Evolutionary conservation across 2,888 invertebrate species (phyloP), one percentile per base, ranked within the genome.

Genomic region (Phortica magna): DNA sequence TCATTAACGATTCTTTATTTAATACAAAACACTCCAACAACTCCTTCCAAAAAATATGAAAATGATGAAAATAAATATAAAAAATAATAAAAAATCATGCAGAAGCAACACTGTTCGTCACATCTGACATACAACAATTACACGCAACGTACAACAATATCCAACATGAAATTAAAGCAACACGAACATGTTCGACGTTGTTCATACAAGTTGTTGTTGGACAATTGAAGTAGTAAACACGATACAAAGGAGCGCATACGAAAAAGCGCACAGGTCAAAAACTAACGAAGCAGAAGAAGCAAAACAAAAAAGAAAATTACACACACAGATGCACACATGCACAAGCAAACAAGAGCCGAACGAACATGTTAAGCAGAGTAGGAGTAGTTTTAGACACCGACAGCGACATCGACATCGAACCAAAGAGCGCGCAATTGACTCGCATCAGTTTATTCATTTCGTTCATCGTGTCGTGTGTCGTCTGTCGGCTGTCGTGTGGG

Each of bases 161-260:
- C 48, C 55, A 17, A 72, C 22, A 17, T 39, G 39, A 19, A 31
- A 22, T 17, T 53, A 48, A 14, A 61, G 61, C 17, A 61, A 22
- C 59, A 61, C 19, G 19, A 61, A 61, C 61, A 19, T 61, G 61
- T 61, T 61, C 61, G 61, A 17, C 7, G 48, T 72, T 72, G 77
- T 70, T 12, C 19, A 59, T 74, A 75, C 72, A 72, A 65, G 70
- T 64, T 78, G 67, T 79, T 79, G 76, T 71, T 76, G 73, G 74
- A 83, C 81, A 73, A 79, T 43, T n/a, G 78, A 78, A 78, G 74
- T 57, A 76, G 59, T 73, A 74, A 72, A 80, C 31, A 31, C 31
- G 31, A 31, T 31, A 43, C n/a, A 55, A 67, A 73, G 75, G 72
- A 76, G 65, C 14, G 48, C 48, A 14, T 9, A 48, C 9, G 14